A percentile compares a stretch with the other conserved stretches of the same genome.
Conservation (phyloP, 23 tunicate species). For the Clavelina lepadiformis region DNA sequence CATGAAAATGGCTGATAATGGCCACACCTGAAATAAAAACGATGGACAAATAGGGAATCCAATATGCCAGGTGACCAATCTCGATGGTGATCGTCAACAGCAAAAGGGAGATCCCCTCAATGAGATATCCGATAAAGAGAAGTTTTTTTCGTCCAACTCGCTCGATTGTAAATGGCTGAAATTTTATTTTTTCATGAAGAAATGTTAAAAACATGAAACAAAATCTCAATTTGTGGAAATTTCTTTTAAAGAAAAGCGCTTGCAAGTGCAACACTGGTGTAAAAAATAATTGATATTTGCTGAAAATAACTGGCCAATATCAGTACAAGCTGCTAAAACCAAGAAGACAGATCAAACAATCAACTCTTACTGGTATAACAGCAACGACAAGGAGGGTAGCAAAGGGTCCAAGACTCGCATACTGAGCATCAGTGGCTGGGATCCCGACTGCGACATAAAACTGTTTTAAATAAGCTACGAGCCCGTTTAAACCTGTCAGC, state of each 20-base stretch:
- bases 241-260: too few relatives aligned
- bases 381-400: neutral
- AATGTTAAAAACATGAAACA: too few relatives aligned
- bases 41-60: conserved; percentile 21
- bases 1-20: too few relatives aligned
- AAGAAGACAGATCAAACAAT: too few relatives aligned
- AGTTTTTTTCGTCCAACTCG: conserved; percentile 20
- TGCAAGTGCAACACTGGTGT: too few relatives aligned
- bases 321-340: too few relatives aligned
- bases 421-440: neutral
- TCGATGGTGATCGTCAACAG: conserved; percentile 20
- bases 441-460: conserved; percentile 21
- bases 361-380: too few relatives aligned
- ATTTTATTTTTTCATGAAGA: neutral
- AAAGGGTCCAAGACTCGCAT: neutral
- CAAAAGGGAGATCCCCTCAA: conserved; percentile 7
- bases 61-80: neutral
- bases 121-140: conserved; percentile 10
- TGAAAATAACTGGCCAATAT: too few relatives aligned
- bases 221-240: too few relatives aligned
- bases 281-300: too few relatives aligned
- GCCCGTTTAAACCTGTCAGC: conserved; percentile 32
- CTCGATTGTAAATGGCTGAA: conserved; percentile 18
- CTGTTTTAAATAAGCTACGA: conserved; percentile 20
- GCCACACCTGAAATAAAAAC: conserved; percentile 23